phyloP scores from a whole-genome alignment of 2,113 vertebrate genomes.

The Drymodes brunneopygia region DNA sequence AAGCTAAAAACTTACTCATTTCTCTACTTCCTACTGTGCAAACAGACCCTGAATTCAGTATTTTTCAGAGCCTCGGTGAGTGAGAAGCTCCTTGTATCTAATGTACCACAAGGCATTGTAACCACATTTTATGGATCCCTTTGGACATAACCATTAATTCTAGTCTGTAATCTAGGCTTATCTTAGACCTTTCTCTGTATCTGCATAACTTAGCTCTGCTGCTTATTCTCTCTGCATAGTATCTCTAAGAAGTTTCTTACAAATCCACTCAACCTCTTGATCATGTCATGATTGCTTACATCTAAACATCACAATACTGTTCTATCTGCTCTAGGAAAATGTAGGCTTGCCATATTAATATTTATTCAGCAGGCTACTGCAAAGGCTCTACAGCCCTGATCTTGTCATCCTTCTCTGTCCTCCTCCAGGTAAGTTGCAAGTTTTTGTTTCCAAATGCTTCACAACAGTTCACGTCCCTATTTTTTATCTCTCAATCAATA shows the following conservation, averaged over 20 bases:
- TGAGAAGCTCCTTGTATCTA: neutral
- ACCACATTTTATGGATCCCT: neutral
- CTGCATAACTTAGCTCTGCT: neutral
- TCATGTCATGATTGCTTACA: neutral
- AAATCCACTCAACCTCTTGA: neutral
- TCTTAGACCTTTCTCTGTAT: neutral
- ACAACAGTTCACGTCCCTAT: neutral
- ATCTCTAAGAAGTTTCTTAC: neutral
- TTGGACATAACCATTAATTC: neutral
- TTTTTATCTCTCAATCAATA: neutral
- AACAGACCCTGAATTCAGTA: neutral
- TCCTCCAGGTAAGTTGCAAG: neutral
- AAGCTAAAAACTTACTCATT: neutral
- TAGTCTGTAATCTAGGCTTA: neutral
- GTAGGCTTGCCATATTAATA: neutral
- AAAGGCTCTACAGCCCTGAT: neutral
- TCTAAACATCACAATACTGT: neutral
- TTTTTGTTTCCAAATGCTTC: neutral
- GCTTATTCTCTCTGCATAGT: neutral
- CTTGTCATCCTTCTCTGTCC: neutral
- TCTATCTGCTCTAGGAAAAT: neutral
- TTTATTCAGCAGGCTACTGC: neutral
- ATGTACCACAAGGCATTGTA: neutral
- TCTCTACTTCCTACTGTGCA: neutral
- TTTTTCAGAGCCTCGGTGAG: neutral